These are phyloP conservation scores for Bemisia tabaci DNA, from an alignment of 1,140 invertebrate genomes.

Conservation along the genomic window DNA sequence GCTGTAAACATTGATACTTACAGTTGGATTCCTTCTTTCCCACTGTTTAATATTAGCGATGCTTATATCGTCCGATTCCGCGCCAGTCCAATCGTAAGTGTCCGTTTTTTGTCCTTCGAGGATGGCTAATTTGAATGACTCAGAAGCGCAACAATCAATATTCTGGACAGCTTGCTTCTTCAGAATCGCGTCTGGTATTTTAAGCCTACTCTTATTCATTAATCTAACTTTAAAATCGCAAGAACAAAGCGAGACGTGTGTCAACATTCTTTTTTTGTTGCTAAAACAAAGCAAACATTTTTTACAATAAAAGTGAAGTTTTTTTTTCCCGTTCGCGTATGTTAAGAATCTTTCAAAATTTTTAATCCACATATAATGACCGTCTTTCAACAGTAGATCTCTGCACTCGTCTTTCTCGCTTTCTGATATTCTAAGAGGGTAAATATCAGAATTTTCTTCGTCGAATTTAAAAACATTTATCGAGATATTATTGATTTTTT, in stretches of 20 bases:
- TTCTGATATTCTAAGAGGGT: not conserved
- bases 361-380: not conserved
- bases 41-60: not conserved
- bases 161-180: not conserved
- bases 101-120: not conserved
- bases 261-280: not conserved
- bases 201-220: not conserved
- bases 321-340: not conserved
- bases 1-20: not conserved
- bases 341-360: not conserved
- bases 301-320: not conserved
- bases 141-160: not conserved
- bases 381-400: not conserved
- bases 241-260: not conserved
- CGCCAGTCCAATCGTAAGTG: not conserved
- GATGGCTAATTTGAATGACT: not conserved
- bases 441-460: not conserved
- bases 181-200: not conserved
- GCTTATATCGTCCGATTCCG: not conserved
- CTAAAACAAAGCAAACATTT: not conserved
- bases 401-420: not conserved
- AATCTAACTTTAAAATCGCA: not conserved
- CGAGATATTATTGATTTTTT: not conserved
- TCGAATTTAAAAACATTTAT: not conserved
- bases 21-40: not conserved